Evolutionary conservation across 2,888 invertebrate species (phyloP), one percentile per base, ranked within the genome.

Genomic region (Leucozona laternaria): DNA sequence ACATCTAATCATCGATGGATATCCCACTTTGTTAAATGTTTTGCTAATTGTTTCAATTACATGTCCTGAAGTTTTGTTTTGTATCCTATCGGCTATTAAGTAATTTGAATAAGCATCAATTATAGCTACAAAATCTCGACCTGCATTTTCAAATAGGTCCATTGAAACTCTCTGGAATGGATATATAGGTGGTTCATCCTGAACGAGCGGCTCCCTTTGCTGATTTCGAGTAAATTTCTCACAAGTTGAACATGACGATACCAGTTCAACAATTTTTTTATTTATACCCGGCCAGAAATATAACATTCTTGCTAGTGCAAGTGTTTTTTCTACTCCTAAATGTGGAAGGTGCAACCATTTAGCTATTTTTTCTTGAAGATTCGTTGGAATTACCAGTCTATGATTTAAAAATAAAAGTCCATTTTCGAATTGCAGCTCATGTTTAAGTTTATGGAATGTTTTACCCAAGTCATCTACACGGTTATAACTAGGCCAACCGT

Each of bases 401-500:
- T 72, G 72, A 17, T 79, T 40, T 11, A 25, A 11, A 17, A 79
- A 79, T 5, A 78, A n/a, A 8, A 79, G 43, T 7, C 37, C 58
- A 25, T 58, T 68, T n/a, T 68, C 77, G 50, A 48, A 48, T 40
- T 73, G 73, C 7, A 76, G 48, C 0, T 76, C 17, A 7, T 22
- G 4, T 0, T 91, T 91, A 4, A 40, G 37, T 60, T 78, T 78
- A 28, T 70, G 34, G 50, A 78, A 68, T 25, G n/a, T 20, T 70
- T 78, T 57, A 20, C 37, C 25, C 1, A 76, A 57, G 11, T 55
- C 55, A 57, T 66, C 40, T 11, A 64, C n/a, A 11, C 28, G 76
- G 20, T 55, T 43, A 11, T 34, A 76, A 4, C 13, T 0, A 0
- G 66, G 57, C 76, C 76, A 76, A 2, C 40, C 68, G 2, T 13